Percentiles rank a stretch among this genome's conserved stretches.
Evolutionary conservation across 2,888 invertebrate species (phyloP).

Genomic region (Listrodromus nycthemerus): DNA sequence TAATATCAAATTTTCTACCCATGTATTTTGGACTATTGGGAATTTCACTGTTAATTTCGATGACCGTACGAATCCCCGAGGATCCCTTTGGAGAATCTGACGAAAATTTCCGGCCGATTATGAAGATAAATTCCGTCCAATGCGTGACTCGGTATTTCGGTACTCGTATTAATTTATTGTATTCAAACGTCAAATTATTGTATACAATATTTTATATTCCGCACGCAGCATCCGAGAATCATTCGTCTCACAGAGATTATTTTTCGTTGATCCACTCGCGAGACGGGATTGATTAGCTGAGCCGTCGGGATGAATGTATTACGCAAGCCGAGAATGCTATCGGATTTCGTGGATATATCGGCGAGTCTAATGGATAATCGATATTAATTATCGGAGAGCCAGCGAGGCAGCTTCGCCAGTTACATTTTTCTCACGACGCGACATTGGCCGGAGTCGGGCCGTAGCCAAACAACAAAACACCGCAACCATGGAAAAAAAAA

Average conservation of each 20-base stretch:
- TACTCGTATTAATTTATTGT: too few relatives aligned
- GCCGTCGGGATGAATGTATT: conserved; percentile 6
- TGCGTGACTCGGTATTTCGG: too few relatives aligned
- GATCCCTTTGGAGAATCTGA: too few relatives aligned
- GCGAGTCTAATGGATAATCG: conserved; percentile 50
- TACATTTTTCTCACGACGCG: conserved; percentile 1
- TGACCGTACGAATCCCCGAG: too few relatives aligned
- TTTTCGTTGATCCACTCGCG: neutral
- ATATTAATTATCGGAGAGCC: conserved; percentile 53
- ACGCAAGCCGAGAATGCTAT: conserved; percentile 14
- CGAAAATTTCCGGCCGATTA: too few relatives aligned
- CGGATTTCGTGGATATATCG: conserved; percentile 20
- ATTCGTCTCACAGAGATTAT: neutral
- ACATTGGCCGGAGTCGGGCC: conserved; percentile 34
- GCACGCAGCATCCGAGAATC: too few relatives aligned
- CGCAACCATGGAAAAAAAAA: neutral
- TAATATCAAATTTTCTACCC: too few relatives aligned
- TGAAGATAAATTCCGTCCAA: too few relatives aligned
- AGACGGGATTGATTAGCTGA: neutral
- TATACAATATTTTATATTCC: too few relatives aligned
- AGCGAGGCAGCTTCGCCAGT: conserved; percentile 36
- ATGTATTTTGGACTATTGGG: too few relatives aligned
- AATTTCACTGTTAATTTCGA: too few relatives aligned
- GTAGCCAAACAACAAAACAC: conserved; percentile 1
- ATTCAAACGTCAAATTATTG: too few relatives aligned